These are phyloP conservation scores for Pelodytes ibericus DNA, from an alignment of 2,797 vertebrate genomes.

Conservation along the genomic window DNA sequence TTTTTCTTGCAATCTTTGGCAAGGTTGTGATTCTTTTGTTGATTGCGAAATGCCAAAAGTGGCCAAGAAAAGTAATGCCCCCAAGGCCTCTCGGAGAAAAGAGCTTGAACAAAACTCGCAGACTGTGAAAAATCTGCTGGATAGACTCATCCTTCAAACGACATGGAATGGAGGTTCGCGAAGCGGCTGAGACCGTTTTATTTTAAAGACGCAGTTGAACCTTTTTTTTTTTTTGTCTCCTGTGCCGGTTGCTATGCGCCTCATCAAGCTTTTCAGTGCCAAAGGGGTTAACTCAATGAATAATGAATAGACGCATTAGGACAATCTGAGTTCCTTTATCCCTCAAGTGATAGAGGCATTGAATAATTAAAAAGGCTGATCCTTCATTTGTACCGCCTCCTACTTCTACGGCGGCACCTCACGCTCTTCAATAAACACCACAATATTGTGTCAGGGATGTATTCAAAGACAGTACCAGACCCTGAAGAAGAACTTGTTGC, in stretches of 20 bases:
- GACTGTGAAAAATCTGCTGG: not conserved
- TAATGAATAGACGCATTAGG: slow-evolving; percentile 27
- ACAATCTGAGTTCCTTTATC: slow-evolving; percentile 32
- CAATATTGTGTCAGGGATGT: not conserved
- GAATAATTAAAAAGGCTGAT: slow-evolving; percentile 41
- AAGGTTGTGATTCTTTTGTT: slow-evolving; percentile 45
- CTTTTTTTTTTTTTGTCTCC: not conserved
- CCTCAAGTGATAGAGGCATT: slow-evolving; percentile 35
- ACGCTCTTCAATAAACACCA: not conserved
- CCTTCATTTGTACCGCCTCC: not conserved
- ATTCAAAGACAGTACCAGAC: not conserved
- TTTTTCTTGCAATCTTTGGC: slow-evolving; percentile 47
- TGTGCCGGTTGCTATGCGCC: not conserved
- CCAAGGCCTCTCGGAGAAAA: not conserved
- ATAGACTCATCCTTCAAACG: slow-evolving; percentile 1
- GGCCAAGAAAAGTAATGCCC: slow-evolving; percentile 14
- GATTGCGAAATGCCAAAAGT: slow-evolving; percentile 47
- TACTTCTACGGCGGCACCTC: not conserved
- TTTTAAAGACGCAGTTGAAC: not conserved
- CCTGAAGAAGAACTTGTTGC: not conserved
- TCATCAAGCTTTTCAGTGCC: not conserved
- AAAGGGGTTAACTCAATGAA: slow-evolving; percentile 30
- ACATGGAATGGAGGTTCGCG: too few relatives aligned
- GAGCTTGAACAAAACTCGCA: not conserved
- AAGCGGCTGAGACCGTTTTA: not conserved